A percentile compares a stretch with the other conserved stretches of the same genome.
Evolutionary conservation across 2,113 vertebrate species (phyloP).

Genomic region (Dipodomys stephensi): DNA sequence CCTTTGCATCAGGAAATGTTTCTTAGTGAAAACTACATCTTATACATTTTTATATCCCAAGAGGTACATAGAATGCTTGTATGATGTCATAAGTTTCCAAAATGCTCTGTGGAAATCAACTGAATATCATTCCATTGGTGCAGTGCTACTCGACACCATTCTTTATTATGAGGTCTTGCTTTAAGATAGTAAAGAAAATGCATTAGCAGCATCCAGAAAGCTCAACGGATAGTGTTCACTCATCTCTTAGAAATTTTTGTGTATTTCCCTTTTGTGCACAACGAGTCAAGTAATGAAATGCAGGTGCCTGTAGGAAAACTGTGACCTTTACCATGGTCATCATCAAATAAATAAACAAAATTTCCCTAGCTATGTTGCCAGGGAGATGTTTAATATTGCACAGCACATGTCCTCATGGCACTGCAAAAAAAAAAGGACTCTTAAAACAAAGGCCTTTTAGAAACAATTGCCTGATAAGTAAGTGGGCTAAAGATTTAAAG

Average conservation of each 20-base stretch:
- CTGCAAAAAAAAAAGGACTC: neutral
- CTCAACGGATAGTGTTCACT: neutral
- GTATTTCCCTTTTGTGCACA: neutral
- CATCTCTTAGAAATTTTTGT: slow-evolving; percentile 8
- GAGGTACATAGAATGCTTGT: neutral
- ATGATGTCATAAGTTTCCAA: neutral
- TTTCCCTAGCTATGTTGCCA: neutral
- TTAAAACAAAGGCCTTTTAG: neutral
- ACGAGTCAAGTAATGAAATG: slow-evolving; percentile 3
- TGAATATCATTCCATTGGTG: neutral
- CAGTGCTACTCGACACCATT: neutral
- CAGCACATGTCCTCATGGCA: neutral
- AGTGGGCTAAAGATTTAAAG: too few relatives aligned
- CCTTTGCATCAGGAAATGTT: neutral
- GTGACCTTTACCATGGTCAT: neutral
- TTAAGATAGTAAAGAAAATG: neutral
- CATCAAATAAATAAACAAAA: neutral
- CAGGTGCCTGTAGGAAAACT: neutral
- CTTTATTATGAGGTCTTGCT: neutral
- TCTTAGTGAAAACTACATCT: neutral
- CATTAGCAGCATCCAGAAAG: neutral
- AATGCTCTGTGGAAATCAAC: neutral
- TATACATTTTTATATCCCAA: neutral
- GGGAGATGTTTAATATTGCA: neutral
- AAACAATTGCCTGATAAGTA: neutral